Evolutionary conservation across 2,113 vertebrate species (phyloP).

Genomic region (Ctenodactylus gundi): DNA sequence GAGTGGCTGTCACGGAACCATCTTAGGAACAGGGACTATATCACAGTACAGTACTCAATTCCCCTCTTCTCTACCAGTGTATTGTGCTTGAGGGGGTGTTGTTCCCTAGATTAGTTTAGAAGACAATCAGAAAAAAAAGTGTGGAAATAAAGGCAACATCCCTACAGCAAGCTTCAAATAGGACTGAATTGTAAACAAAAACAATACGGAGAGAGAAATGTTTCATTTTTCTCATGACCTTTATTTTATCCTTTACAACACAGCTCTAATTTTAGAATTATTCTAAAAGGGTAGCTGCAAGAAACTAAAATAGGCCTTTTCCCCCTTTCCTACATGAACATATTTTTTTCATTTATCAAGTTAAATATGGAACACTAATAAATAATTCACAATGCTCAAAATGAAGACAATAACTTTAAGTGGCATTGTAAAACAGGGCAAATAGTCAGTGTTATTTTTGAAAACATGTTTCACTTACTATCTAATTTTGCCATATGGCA

Average conservation of each 20-base stretch:
- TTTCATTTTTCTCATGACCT: background rate
- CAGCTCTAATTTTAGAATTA: conserved; percentile 26
- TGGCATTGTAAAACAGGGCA: background rate
- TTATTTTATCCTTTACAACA: background rate
- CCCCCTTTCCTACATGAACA: background rate
- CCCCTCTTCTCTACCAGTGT: background rate
- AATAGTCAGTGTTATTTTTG: background rate
- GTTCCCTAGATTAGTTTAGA: background rate
- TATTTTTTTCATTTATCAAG: conserved; percentile 31
- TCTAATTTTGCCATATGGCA: background rate
- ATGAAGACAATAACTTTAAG: conserved; percentile 49
- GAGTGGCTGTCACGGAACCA: background rate
- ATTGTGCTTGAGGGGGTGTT: background rate
- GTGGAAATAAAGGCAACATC: background rate
- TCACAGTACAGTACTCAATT: background rate
- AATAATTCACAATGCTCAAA: conserved; percentile 56
- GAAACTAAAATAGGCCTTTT: background rate
- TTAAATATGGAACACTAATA: conserved; percentile 56
- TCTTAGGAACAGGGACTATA: background rate
- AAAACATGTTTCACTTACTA: conserved; percentile 22
- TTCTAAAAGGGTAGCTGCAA: background rate
- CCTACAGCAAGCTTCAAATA: background rate
- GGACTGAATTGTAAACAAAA: background rate
- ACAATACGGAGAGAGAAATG: background rate
- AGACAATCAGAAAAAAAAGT: background rate